Conservation (phyloP, 2,113 vertebrate species). For the Malaclemys terrapin region DNA sequence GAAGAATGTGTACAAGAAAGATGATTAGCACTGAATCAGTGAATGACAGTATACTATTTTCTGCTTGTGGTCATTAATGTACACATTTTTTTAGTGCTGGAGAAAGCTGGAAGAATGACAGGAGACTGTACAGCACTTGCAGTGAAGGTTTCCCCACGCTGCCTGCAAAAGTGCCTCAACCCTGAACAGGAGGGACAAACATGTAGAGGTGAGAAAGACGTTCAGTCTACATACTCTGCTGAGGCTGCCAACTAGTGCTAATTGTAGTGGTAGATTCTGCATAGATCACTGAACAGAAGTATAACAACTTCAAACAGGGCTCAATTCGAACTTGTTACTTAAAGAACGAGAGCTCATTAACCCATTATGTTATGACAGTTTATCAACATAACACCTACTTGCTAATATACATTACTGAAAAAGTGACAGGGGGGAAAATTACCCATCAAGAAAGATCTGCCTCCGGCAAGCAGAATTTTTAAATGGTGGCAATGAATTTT, state of each 20-base stretch:
- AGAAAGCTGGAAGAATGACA: not conserved
- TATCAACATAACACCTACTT: not conserved
- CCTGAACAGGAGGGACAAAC: not conserved
- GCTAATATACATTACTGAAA: not conserved
- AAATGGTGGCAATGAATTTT: not conserved
- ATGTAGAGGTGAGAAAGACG: constrained; percentile 45
- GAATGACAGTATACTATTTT: not conserved
- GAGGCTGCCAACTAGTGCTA: not conserved
- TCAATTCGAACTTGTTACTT: constrained; percentile 47
- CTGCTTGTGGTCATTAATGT: not conserved
- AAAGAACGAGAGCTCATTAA: not conserved
- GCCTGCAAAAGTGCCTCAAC: not conserved
- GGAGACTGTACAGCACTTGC: not conserved
- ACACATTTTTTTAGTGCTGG: not conserved
- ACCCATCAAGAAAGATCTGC: not conserved
- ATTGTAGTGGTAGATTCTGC: not conserved
- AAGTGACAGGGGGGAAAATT: not conserved
- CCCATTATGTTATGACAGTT: not conserved
- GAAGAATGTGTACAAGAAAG: not conserved
- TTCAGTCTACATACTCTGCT: not conserved
- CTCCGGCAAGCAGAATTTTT: not conserved
- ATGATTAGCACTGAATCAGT: not conserved
- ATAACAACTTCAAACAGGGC: not conserved
- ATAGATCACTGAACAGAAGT: constrained; percentile 23
- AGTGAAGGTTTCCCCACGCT: not conserved